Conservation (phyloP, 1,140 invertebrate species). For the Drosophila tani region DNA sequence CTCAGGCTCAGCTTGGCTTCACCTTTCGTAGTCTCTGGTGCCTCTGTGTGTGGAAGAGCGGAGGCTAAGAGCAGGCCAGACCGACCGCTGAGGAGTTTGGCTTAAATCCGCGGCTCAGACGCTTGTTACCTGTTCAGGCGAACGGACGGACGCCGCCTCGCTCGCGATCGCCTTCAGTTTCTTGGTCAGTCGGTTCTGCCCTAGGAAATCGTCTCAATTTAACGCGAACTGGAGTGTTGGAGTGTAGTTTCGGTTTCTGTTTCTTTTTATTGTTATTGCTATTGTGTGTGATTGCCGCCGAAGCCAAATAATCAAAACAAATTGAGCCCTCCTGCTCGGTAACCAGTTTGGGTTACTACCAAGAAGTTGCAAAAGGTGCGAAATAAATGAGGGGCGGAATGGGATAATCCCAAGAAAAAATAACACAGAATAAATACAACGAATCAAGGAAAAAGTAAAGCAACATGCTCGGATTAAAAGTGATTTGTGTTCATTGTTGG, state of each 20-base stretch:
- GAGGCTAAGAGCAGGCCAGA: slow-evolving; percentile 33
- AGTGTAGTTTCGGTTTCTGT: slow-evolving; percentile 32
- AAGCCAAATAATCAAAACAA: slow-evolving; percentile 54
- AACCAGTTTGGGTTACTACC: slow-evolving; percentile 38
- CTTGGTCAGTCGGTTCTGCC: slow-evolving; percentile 39
- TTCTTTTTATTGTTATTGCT: slow-evolving; percentile 39
- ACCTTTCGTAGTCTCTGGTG: slow-evolving; percentile 9
- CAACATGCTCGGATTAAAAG: slow-evolving; percentile 9
- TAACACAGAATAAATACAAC: slow-evolving; percentile 16
- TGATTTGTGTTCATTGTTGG: slow-evolving; percentile 9
- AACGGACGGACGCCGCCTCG: slow-evolving; percentile 53
- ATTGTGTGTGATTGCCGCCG: slow-evolving; percentile 42
- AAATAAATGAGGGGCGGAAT: slow-evolving; percentile 21
- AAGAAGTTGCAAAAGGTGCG: slow-evolving; percentile 51
- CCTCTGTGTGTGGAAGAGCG: slow-evolving; percentile 24
- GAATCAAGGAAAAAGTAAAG: slow-evolving; percentile 1
- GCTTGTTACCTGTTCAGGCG: slow-evolving; percentile 70
- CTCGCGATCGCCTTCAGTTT: slow-evolving; percentile 34
- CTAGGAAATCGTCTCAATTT: slow-evolving; percentile 29
- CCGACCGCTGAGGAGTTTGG: slow-evolving; percentile 12
- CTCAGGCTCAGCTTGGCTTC: slow-evolving; percentile 7
- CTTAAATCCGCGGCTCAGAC: slow-evolving; percentile 49
- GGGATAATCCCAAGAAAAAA: slow-evolving; percentile 27
- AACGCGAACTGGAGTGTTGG: slow-evolving; percentile 19
- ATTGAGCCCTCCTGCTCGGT: slow-evolving; percentile 15